Conservation (phyloP, 2,797 vertebrate genomes). For the Cuniculus paca region DNA sequence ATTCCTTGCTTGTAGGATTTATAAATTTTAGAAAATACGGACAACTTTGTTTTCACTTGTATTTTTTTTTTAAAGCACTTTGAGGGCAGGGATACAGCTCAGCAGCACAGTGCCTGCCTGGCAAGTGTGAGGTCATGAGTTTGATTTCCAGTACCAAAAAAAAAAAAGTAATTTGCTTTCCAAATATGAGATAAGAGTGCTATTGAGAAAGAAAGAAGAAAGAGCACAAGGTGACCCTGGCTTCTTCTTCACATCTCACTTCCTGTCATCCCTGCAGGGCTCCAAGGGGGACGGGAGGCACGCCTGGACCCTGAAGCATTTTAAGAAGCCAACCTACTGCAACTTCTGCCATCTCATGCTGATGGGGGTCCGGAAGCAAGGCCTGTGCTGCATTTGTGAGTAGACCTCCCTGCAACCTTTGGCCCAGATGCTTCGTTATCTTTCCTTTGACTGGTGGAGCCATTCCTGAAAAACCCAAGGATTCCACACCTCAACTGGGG, state of each 20-base stretch:
- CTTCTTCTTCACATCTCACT: background rate
- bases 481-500: background rate
- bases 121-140: too few relatives aligned
- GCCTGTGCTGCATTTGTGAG: slow-evolving; percentile 97
- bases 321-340: slow-evolving; percentile 98
- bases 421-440: too few relatives aligned
- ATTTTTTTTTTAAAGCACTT: background rate
- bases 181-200: background rate
- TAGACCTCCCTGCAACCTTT: background rate
- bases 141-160: too few relatives aligned
- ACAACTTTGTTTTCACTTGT: slow-evolving; percentile 44
- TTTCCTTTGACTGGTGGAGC: background rate
- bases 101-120: too few relatives aligned
- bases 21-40: slow-evolving; percentile 49
- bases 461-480: background rate
- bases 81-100: too few relatives aligned
- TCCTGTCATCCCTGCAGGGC: slow-evolving; percentile 87
- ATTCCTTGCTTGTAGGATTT: background rate
- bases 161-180: background rate
- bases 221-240: accelerated
- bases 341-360: slow-evolving; percentile 97
- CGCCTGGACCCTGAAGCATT: slow-evolving; percentile 97
- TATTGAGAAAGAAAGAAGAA: background rate
- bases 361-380: slow-evolving; percentile 96
- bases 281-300: slow-evolving; percentile 96